Conservation (phyloP, 1,140 invertebrate genomes). For the Nomia melanderi region DNA sequence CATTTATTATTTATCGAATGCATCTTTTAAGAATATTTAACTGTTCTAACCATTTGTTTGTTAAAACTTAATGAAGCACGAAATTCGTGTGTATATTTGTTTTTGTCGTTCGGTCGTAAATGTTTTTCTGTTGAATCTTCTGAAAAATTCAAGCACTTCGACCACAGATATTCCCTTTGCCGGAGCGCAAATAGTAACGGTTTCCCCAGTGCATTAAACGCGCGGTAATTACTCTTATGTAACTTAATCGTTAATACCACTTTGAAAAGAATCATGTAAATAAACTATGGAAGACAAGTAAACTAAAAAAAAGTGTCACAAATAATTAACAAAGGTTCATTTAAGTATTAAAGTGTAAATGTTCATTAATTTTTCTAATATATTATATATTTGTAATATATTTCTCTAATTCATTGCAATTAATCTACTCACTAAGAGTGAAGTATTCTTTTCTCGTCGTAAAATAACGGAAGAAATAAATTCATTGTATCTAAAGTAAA, state of each 20-base stretch:
- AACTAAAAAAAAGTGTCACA: conserved; percentile 5
- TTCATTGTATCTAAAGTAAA: conserved; percentile 5
- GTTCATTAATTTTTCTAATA: no score
- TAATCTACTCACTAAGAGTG: background rate
- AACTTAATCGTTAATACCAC: conserved; percentile 50
- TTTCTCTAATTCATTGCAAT: background rate
- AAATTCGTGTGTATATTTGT: conserved; percentile 38
- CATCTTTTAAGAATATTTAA: no score
- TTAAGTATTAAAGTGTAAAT: no score
- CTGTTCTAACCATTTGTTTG: no score
- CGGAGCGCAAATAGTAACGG: conserved; percentile 50
- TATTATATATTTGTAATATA: no score
- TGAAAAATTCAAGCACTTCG: conserved; percentile 65
- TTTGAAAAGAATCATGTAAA: conserved; percentile 48
- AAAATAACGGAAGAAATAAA: background rate
- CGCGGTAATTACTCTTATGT: conserved; percentile 27
- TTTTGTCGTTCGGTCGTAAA: conserved; percentile 36
- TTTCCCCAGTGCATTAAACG: conserved; percentile 58
- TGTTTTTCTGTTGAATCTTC: conserved; percentile 34
- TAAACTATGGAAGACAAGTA: conserved; percentile 44
- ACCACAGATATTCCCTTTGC: conserved; percentile 51
- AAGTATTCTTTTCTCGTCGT: background rate
- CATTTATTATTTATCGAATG: no score
- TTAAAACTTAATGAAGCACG: no score
- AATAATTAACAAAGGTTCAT: no score